These are phyloP conservation scores for Cheilosia impressa DNA, from an alignment of 2,888 invertebrate genomes.

Conservation along the genomic window DNA sequence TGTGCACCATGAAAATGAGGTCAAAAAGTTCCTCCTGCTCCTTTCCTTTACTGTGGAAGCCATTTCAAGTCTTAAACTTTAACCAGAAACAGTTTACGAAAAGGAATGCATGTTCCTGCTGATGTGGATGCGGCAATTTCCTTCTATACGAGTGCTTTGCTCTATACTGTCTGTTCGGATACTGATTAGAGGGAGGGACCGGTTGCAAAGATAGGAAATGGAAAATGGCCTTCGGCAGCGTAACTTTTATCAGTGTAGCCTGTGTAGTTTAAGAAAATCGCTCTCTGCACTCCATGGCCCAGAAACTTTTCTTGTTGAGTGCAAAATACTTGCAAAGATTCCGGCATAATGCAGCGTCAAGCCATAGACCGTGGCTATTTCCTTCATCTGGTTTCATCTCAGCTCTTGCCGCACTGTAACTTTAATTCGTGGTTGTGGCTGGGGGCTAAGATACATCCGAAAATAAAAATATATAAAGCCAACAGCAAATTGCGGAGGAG, in stretches of 20 bases:
- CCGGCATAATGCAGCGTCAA: conserved; percentile 55
- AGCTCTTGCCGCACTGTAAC: background rate
- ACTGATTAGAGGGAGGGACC: conserved; percentile 38
- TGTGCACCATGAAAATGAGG: conserved; percentile 62
- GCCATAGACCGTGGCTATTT: conserved; percentile 63
- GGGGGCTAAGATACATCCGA: background rate
- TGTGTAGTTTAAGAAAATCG: conserved; percentile 59
- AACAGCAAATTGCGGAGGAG: conserved; percentile 43
- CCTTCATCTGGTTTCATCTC: conserved; percentile 33
- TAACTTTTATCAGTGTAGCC: conserved; percentile 48
- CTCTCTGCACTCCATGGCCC: conserved; percentile 25
- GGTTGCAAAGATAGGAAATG: conserved; percentile 24
- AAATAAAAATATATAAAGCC: conserved; percentile 14
- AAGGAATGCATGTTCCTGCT: conserved; percentile 66
- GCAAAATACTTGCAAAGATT: conserved; percentile 66
- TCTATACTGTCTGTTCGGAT: background rate
- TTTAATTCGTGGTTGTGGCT: conserved; percentile 35
- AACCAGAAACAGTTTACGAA: conserved; percentile 62
- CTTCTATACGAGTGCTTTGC: conserved; percentile 40
- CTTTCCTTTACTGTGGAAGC: conserved; percentile 52
- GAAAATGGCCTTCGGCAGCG: conserved; percentile 57
- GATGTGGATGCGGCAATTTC: conserved; percentile 69
- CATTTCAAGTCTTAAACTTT: conserved; percentile 71
- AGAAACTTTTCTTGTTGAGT: conserved; percentile 59
- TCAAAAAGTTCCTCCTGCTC: conserved; percentile 59